phyloP scores from a whole-genome alignment of 2,797 vertebrate genomes.

The Halcyon smyrnensis region DNA sequence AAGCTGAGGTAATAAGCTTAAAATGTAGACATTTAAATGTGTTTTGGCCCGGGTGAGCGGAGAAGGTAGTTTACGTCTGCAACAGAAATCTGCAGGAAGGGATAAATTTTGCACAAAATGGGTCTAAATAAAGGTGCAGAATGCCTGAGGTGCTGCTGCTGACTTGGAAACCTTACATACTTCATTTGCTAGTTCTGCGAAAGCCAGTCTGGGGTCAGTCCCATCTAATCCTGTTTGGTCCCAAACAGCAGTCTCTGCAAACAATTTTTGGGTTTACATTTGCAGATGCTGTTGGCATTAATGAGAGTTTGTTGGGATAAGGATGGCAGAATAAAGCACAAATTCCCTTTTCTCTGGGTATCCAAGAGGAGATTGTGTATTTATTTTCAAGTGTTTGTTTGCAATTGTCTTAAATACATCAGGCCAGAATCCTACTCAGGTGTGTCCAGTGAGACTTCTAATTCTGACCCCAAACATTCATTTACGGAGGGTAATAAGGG shows the following conservation, averaged over 20 bases:
- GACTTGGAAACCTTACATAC: background rate
- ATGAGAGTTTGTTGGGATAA: background rate
- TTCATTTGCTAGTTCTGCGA: background rate
- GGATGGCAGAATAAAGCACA: background rate
- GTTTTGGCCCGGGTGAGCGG: background rate
- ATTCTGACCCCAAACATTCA: background rate
- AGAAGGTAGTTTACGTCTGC: background rate
- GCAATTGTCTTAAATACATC: background rate
- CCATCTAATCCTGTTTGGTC: background rate
- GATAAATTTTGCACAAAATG: background rate
- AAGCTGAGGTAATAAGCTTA: background rate
- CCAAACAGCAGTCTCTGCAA: background rate
- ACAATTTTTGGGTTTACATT: background rate
- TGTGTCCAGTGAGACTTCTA: background rate
- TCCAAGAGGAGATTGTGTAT: fast-evolving
- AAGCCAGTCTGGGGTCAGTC: background rate
- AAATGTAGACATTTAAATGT: background rate
- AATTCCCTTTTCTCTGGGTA: background rate
- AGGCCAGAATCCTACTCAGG: background rate
- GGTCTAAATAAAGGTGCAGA: background rate
- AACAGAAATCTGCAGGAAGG: background rate
- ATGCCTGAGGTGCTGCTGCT: background rate
- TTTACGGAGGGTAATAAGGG: background rate
- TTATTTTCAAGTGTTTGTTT: background rate
- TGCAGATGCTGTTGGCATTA: background rate